Evolutionary conservation across 2,888 invertebrate genomes (phyloP).

Genomic region (Alcis repandata): DNA sequence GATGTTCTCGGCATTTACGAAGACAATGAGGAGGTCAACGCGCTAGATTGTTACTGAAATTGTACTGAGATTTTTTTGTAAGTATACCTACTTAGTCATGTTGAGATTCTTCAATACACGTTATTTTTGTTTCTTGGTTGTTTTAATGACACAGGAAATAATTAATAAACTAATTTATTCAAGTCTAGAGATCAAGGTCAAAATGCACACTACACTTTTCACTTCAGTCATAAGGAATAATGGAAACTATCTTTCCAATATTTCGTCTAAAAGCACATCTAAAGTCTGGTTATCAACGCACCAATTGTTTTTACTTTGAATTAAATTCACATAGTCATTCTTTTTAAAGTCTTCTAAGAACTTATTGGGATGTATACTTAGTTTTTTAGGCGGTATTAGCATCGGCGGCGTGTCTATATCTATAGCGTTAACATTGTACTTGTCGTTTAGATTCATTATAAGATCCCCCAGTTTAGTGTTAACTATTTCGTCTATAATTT

Average conservation of each 20-base stretch:
- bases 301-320: conserved; percentile 87
- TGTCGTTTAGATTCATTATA: conserved; percentile 82
- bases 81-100: not conserved
- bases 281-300: conserved; percentile 83
- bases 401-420: conserved; percentile 34
- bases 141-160: conserved; percentile 23
- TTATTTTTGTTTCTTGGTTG: conserved; percentile 22
- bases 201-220: conserved; percentile 4
- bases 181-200: conserved; percentile 23
- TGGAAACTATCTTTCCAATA: conserved; percentile 34
- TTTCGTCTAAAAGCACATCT: conserved; percentile 54
- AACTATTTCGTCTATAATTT: conserved; percentile 86
- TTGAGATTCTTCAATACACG: conserved; percentile 33
- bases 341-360: conserved; percentile 60
- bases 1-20: conserved; percentile 90
- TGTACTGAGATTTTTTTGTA: conserved; percentile 37
- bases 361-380: conserved; percentile 49
- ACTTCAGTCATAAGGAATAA: not conserved
- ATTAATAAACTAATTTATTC: conserved; percentile 12
- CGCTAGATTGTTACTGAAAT: conserved; percentile 90
- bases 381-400: conserved; percentile 27
- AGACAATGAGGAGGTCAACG: conserved; percentile 83
- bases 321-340: conserved; percentile 82
- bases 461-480: conserved; percentile 84
- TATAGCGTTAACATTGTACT: conserved; percentile 42